Conservation (phyloP, 2,113 vertebrate genomes). For the Corynorhinus townsendii region DNA sequence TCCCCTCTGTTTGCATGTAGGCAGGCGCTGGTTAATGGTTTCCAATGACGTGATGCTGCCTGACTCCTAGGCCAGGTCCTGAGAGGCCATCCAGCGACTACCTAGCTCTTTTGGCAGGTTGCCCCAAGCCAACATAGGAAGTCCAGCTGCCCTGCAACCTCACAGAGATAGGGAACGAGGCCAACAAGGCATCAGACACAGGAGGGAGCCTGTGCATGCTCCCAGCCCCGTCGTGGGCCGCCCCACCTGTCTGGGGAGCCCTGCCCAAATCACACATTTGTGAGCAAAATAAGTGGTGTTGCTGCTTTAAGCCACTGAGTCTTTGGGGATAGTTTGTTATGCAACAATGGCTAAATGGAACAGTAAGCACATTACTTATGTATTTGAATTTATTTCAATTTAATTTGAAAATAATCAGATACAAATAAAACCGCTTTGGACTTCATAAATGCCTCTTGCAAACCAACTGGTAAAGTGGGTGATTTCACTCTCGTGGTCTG, state of each 20-base stretch:
- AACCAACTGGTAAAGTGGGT: background rate
- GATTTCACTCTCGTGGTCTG: background rate
- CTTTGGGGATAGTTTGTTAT: background rate
- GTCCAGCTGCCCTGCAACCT: background rate
- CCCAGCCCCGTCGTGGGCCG: rapidly evolving
- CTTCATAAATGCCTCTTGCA: background rate
- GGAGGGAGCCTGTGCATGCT: background rate
- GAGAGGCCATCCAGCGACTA: background rate
- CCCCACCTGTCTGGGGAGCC: background rate
- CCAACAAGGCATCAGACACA: background rate
- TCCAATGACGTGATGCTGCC: background rate
- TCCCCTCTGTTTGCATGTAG: background rate
- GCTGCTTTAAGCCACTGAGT: background rate
- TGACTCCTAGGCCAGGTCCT: background rate
- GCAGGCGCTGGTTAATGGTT: background rate
- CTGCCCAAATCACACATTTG: background rate
- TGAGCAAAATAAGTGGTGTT: background rate
- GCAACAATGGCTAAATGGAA: background rate
- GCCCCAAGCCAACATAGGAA: background rate
- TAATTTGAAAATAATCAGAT: background rate
- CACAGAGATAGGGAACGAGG: background rate
- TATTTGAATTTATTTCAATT: background rate
- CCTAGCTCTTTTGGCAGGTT: background rate
- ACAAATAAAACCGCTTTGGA: background rate
- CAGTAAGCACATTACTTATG: background rate